Evolutionary conservation across 2,888 invertebrate genomes (phyloP).

Genomic region (Physocephala rufipes): DNA sequence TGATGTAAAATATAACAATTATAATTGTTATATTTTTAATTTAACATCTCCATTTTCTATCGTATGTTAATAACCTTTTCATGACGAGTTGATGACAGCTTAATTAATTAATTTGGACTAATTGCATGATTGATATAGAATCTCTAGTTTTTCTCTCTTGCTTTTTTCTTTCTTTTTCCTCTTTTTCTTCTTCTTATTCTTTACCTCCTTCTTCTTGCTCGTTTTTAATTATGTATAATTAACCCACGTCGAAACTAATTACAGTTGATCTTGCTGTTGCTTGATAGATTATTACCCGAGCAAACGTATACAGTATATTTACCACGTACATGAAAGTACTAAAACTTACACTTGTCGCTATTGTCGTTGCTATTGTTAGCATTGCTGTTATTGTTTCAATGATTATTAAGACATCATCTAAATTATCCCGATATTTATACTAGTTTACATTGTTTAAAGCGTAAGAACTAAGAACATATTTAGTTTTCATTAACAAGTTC

Average conservation of each 20-base stretch:
- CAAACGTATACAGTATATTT: constrained; percentile 14
- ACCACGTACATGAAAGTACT: not conserved
- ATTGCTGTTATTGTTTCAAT: constrained; percentile 27
- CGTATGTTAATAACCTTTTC: too few species aligned
- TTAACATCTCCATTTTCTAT: too few species aligned
- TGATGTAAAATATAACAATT: too few species aligned
- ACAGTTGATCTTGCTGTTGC: constrained; percentile 34
- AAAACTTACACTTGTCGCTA: constrained; percentile 13
- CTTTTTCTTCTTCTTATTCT: too few species aligned
- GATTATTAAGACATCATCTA: constrained; percentile 33
- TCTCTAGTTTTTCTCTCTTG: not conserved
- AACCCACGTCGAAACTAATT: constrained; percentile 40
- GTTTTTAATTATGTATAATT: constrained; percentile 34
- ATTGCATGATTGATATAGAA: constrained; percentile 24
- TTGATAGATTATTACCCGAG: too few species aligned
- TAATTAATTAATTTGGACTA: constrained; percentile 38
- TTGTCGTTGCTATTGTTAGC: constrained; percentile 4
- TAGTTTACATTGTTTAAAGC: too few species aligned
- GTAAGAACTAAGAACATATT: too few species aligned
- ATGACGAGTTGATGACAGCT: constrained; percentile 34
- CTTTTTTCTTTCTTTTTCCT: too few species aligned
- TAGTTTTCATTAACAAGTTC: constrained; percentile 36
- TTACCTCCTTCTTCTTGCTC: not conserved
- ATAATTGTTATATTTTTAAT: too few species aligned
- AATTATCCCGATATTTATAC: constrained; percentile 16